Base-by-base conservation (phyloP, 2,113 vertebrate genomes). In the Salvelinus fontinalis region DNA sequence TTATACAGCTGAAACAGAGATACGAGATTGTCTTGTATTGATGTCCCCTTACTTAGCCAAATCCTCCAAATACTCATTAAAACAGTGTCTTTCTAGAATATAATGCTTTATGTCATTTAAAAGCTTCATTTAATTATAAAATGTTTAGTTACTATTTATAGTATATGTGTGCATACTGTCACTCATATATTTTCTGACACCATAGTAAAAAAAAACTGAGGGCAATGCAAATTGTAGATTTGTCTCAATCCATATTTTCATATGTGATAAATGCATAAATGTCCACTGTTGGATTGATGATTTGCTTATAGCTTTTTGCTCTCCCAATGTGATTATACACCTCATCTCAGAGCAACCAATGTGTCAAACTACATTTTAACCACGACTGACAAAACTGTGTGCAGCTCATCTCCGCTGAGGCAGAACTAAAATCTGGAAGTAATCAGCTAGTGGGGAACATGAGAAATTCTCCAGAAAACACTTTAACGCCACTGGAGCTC, bases 391-490 rank as follows among this genome's bases (percentile, higher is more conserved):
- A 94, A 95, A 95, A 95, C 89, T 94, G 92, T 93, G 93, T 92
- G 90, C 91, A 94, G 94, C 90, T 93, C 93, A 95, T 95, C 94
- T 97, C 93, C 92, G 86, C 90, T 94, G 94, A 93, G 67, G 93
- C 96, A 95, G 96, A 98, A 99, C 92, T 97, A 98, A 98, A 97
- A 97, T 96, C 95, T 98, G 95, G 96, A 99, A 98, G 95, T 98
- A 98, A 98, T 98, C 97, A 97, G 95, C 94, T 92, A 94, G 93
- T 93, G 87, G 91, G 92, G 95, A 95, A 95, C 94, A 95, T 92
- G 94, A 97, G 94, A 97, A 96, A 97, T 95, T 97, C 94, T 96
- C 95, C 86, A 93, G 93, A 96, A 96, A 95, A 94, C 95, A 97
- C 94, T 96, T 97, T 94, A 95, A 93, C 94, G 12, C 95, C 95